Evolutionary conservation across 1,140 invertebrate genomes (phyloP).

Genomic region (Ditylenchus dipsaci): DNA sequence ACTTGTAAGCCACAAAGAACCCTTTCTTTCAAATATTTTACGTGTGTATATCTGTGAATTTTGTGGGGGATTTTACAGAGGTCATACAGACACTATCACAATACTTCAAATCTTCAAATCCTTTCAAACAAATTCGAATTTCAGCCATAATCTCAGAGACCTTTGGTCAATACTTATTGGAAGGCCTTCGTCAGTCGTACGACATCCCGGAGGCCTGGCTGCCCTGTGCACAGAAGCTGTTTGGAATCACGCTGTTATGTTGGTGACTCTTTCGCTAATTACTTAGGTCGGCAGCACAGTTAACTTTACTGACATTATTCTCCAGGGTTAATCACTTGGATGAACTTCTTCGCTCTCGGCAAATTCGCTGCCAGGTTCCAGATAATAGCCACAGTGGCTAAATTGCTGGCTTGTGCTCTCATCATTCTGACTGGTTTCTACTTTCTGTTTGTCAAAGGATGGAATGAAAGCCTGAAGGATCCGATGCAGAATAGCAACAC

Average conservation of each 20-base stretch:
- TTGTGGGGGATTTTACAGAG: too few relatives aligned
- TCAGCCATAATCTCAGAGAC: constrained; percentile 54
- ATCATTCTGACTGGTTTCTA: constrained; percentile 57
- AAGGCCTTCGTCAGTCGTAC: constrained; percentile 48
- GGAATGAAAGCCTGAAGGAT: constrained; percentile 44
- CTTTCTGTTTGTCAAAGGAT: constrained; percentile 51
- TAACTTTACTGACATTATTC: background rate
- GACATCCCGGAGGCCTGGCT: constrained; percentile 40
- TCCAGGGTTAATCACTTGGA: constrained; percentile 56
- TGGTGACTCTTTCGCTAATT: constrained; percentile 19
- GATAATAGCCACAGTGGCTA: constrained; percentile 54
- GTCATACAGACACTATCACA: too few relatives aligned
- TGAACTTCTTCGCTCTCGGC: constrained; percentile 55
- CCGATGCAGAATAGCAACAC: constrained; percentile 53
- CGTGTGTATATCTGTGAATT: too few relatives aligned
- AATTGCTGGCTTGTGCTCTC: constrained; percentile 49
- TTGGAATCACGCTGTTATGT: constrained; percentile 55
- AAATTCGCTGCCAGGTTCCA: constrained; percentile 56
- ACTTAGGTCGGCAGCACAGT: background rate
- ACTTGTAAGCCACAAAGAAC: too few relatives aligned
- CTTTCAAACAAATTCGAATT: background rate
- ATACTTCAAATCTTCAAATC: background rate
- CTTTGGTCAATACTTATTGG: constrained; percentile 55
- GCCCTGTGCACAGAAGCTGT: constrained; percentile 50
- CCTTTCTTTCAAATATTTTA: too few relatives aligned